These are phyloP conservation scores for Digitonthophagus gazella DNA, from an alignment of 2,888 invertebrate species.

Conservation along the genomic window DNA sequence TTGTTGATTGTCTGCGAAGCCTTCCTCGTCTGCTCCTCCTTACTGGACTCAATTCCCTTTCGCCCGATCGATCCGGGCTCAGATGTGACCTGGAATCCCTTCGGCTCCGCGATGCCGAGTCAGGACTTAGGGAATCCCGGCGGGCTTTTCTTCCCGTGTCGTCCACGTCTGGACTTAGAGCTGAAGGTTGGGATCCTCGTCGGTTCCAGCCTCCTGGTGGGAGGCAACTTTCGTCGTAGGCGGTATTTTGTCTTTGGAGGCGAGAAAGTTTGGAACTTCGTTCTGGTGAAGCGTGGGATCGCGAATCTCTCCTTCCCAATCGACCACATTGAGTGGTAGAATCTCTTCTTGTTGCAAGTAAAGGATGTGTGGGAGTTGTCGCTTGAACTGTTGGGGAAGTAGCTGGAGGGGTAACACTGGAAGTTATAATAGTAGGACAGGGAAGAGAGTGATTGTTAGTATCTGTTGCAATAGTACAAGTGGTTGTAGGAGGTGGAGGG, in stretches of 20 bases:
- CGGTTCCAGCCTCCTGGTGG: slow-evolving; percentile 66
- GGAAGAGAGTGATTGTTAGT: slow-evolving; percentile 63
- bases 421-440: slow-evolving; percentile 78
- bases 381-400: slow-evolving; percentile 69
- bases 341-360: slow-evolving; percentile 64
- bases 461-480: slow-evolving; percentile 49
- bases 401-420: slow-evolving; percentile 79
- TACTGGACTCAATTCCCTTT: slow-evolving; percentile 76
- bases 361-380: slow-evolving; percentile 55
- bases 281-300: slow-evolving; percentile 66
- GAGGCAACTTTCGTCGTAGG: slow-evolving; percentile 80
- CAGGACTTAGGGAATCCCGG: slow-evolving; percentile 85
- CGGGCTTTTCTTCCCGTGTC: slow-evolving; percentile 70
- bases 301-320: slow-evolving; percentile 64
- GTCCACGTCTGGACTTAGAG: slow-evolving; percentile 75
- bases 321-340: slow-evolving; percentile 82
- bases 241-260: slow-evolving; percentile 82
- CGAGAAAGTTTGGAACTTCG: slow-evolving; percentile 53
- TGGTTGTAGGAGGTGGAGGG: slow-evolving; percentile 43
- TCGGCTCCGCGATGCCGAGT: slow-evolving; percentile 74
- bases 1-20: slow-evolving; percentile 75
- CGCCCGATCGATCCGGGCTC: slow-evolving; percentile 78
- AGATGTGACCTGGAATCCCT: slow-evolving; percentile 76
- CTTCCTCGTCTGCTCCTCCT: slow-evolving; percentile 68
- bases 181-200: slow-evolving; percentile 78